These are phyloP conservation scores for Lichenostomus cassidix DNA, from an alignment of 2,113 vertebrate species.

Conservation along the genomic window DNA sequence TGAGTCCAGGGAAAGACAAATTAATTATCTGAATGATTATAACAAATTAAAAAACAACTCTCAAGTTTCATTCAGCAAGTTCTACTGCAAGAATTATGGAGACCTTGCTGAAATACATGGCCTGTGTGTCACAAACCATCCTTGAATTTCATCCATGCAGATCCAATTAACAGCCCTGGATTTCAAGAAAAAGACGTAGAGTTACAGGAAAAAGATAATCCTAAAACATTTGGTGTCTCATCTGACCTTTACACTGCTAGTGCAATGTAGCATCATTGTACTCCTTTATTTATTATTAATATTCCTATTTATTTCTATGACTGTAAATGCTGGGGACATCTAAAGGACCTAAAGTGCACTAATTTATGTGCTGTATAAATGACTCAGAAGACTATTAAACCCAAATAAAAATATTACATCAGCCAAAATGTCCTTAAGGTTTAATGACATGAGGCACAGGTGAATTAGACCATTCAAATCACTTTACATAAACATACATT, in stretches of 20 bases:
- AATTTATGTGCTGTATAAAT: neutral
- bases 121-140: neutral
- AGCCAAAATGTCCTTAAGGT: neutral
- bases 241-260: neutral
- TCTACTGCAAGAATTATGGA: neutral
- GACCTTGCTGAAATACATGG: neutral
- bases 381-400: neutral
- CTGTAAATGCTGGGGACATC: neutral
- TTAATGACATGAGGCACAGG: neutral
- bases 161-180: neutral
- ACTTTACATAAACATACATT: neutral
- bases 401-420: neutral
- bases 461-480: neutral
- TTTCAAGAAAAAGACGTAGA: neutral
- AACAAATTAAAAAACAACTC: neutral
- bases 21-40: neutral
- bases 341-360: neutral
- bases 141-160: neutral
- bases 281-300: neutral
- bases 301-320: neutral
- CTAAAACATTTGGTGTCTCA: neutral
- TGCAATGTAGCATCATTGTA: neutral
- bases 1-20: neutral
- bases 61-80: neutral
- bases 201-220: neutral